Evolutionary conservation across 1,140 invertebrate genomes (phyloP).

Genomic region (Drosophila bocqueti): DNA sequence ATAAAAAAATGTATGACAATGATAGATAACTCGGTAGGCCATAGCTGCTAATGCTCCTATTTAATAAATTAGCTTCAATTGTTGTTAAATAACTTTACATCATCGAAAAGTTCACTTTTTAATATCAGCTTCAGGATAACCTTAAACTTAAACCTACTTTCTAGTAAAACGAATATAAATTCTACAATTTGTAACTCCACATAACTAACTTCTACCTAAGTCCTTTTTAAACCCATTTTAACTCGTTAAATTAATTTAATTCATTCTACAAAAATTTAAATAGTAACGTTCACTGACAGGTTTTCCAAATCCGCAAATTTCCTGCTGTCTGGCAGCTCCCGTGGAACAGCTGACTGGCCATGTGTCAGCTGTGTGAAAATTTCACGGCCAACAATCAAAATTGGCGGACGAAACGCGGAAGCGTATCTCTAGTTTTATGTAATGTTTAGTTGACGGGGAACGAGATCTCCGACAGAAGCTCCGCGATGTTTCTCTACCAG

Average conservation of each 20-base stretch:
- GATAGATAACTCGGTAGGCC: too few species aligned
- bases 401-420: conserved; percentile 65
- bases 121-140: too few species aligned
- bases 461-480: conserved; percentile 22
- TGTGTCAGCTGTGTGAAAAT: conserved; percentile 26
- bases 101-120: too few species aligned
- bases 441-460: conserved; percentile 65
- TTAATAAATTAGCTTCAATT: too few species aligned
- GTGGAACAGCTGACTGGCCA: conserved; percentile 6
- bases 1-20: background rate
- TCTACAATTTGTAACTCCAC: background rate
- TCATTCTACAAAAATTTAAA: background rate
- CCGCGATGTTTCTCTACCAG: conserved; percentile 43
- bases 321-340: background rate
- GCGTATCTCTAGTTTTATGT: conserved; percentile 55
- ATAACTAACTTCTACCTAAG: too few species aligned
- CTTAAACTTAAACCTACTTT: too few species aligned
- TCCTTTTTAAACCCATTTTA: background rate
- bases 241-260: background rate
- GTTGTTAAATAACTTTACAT: too few species aligned
- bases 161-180: background rate
- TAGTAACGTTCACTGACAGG: background rate
- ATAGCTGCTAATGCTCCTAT: too few species aligned
- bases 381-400: conserved; percentile 59
- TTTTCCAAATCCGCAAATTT: background rate